Base-by-base conservation (phyloP, 2,888 invertebrate genomes). In the Idaea dimidiata region DNA sequence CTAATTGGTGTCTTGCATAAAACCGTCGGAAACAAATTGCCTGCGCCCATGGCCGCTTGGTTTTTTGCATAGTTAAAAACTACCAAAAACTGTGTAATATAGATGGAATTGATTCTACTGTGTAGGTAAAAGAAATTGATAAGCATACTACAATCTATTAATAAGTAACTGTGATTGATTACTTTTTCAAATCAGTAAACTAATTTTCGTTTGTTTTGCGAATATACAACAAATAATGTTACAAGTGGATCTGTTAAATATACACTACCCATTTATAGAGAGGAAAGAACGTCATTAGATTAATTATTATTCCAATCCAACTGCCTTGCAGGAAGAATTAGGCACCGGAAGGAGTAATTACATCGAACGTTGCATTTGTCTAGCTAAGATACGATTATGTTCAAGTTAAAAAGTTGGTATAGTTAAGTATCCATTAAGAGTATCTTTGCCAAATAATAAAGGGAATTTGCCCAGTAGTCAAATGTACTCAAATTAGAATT, bases 11-110 rank as follows among this genome's bases (percentile, higher is more conserved):
- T n/a, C n/a, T n/a, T n/a, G n/a, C n/a, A n/a, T 80, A 82, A 82
- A 81, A 82, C 77, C 69, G 72, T 81, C 78, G 81, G 81, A 79
- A 73, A n/a, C n/a, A n/a, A n/a, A n/a, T n/a, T n/a, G n/a, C n/a
- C n/a, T n/a, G 67, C 62, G 69, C 74, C 81, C 83, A 81, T 68
- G 82, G 81, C 69, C 81, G 72, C 69, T 77, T 62, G 67, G 76
- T 81, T 82, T 82, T 80, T 81, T 75, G n/a, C n/a, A n/a, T 69
- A 70, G 59, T 68, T 66, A 63, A 67, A 65, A 68, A 72, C 74
- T 70, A 72, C 72, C 70, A 71, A 74, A 72, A 72, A 59, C 64
- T 17, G 16, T 56, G 17, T 17, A n/a, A n/a, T n/a, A n/a, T 17
- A 4, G 56, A 56, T 17, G 56, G 56, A 56, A 56, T 56, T 10